A percentile compares a stretch with the other conserved stretches of the same genome.
Evolutionary conservation across 2,113 vertebrate genomes (phyloP).

Genomic region (Phoenicopterus ruber): DNA sequence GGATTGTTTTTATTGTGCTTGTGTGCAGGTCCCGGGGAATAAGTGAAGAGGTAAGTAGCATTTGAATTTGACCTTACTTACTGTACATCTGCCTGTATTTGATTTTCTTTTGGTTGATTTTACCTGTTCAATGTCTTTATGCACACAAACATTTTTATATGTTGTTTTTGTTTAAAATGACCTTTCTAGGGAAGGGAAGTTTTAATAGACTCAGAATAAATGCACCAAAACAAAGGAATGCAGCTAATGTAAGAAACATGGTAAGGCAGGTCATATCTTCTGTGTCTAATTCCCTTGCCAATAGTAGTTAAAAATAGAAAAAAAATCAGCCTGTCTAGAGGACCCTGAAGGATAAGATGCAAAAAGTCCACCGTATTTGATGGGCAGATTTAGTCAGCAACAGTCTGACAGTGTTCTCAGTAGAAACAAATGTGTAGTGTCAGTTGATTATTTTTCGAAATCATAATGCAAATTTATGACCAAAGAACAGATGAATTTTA

Average conservation of each 20-base stretch:
- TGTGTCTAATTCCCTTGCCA: neutral
- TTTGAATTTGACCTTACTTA: neutral
- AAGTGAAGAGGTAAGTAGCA: constrained; percentile 79
- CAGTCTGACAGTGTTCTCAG: neutral
- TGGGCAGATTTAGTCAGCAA: neutral
- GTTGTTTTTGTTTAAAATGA: constrained; percentile 36
- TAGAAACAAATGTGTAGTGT: neutral
- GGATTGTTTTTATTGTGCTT: constrained; percentile 80
- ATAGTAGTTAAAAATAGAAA: neutral
- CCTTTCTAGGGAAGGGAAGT: constrained; percentile 58
- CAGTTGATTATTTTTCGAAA: neutral
- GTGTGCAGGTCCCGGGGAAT: constrained; percentile 76
- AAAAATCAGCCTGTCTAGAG: constrained; percentile 50
- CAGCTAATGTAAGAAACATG: neutral
- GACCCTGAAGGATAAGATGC: neutral
- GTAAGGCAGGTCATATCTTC: constrained; percentile 37
- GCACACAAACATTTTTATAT: neutral
- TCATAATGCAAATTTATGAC: neutral
- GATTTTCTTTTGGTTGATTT: neutral
- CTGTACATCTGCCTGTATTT: neutral
- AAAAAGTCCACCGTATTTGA: neutral
- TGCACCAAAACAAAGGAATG: constrained; percentile 11
- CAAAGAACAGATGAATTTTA: neutral
- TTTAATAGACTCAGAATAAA: constrained; percentile 67
- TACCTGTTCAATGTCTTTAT: neutral